phyloP scores from a whole-genome alignment of 2,113 vertebrate genomes.

The Saguinus midas region DNA sequence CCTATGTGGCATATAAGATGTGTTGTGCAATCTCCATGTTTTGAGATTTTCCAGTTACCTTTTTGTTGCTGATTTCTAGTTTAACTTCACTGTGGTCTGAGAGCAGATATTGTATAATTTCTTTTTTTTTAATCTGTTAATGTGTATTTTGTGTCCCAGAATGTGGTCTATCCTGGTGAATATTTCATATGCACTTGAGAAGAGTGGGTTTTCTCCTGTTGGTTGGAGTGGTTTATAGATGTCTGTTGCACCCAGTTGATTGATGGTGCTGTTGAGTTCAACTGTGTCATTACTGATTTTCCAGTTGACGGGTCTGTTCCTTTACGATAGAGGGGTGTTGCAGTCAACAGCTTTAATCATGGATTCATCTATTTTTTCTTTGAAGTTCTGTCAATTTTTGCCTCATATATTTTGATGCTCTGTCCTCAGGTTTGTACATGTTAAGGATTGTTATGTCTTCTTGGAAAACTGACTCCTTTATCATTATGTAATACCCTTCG shows the following conservation, averaged over 20 bases:
- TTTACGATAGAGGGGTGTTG: background rate
- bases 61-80: background rate
- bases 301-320: too few relatives aligned
- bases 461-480: background rate
- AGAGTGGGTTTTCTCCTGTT: background rate
- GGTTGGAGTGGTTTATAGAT: background rate
- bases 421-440: accelerated
- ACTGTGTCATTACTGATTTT: background rate
- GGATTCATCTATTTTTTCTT: background rate
- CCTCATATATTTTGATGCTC: background rate
- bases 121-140: background rate
- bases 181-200: background rate
- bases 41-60: background rate
- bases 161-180: background rate
- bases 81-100: background rate
- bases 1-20: background rate
- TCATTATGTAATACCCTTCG: background rate
- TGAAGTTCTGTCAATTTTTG: background rate
- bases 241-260: background rate
- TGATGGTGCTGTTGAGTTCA: background rate
- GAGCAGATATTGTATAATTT: background rate
- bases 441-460: background rate
- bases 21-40: background rate
- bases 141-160: background rate
- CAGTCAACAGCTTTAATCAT: background rate